Conservation (phyloP, 2,113 vertebrate species). For the Excalfactoria chinensis region DNA sequence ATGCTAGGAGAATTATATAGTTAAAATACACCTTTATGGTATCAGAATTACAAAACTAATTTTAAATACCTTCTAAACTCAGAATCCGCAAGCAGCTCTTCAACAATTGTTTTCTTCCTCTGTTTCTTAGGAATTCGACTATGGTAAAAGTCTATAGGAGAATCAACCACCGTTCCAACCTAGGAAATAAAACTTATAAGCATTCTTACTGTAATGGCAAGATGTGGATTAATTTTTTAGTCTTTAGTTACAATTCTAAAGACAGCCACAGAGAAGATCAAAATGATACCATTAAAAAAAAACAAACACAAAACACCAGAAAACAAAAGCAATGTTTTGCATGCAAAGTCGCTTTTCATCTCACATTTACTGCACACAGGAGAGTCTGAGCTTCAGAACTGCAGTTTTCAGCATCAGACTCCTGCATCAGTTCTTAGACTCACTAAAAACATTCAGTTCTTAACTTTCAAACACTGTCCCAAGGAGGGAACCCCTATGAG, state of each 20-base stretch:
- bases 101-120: conserved; percentile 96
- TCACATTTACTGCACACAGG: not conserved
- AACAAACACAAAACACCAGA: not conserved
- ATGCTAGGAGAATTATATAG: not conserved
- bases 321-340: not conserved
- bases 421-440: not conserved
- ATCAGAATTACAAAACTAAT: not conserved
- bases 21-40: not conserved
- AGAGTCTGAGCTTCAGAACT: not conserved
- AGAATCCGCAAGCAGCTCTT: conserved; percentile 93
- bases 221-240: not conserved
- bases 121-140: conserved; percentile 94
- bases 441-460: not conserved
- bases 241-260: not conserved
- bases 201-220: not conserved
- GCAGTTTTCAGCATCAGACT: not conserved
- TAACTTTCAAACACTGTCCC: not conserved
- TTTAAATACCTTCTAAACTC: conserved; percentile 90
- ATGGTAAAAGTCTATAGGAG: conserved; percentile 92
- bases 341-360: not conserved
- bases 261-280: not conserved
- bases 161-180: conserved; percentile 93
- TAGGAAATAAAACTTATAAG: conserved; percentile 57
- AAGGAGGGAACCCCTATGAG: not conserved
- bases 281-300: not conserved